Evolutionary conservation across 2,797 vertebrate genomes (phyloP), one percentile per base, ranked within the genome.

Genomic region (Platalea minor): DNA sequence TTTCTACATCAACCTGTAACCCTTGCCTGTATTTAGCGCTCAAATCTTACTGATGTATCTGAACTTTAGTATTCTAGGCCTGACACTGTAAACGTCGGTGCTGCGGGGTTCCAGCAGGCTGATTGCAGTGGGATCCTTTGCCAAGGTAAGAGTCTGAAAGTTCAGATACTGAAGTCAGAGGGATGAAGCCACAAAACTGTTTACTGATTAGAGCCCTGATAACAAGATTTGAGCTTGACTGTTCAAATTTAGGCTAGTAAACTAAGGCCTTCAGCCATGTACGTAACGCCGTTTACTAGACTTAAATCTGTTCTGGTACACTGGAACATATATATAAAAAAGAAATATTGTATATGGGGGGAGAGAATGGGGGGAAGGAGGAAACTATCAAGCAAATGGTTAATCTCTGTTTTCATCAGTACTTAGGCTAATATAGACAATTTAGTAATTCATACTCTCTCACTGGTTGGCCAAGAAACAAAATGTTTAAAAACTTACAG

Each of bases 71-170:
- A 17, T 28, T 6, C 13, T 1, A 13, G 43, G 67, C 78, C 51
- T 3, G 59, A 10, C 26, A 12, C 57, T 3, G 50, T 1, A 4
- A 15, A 5, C 10, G 4, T 3, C 60, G 3, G 2, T 3, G 19
- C 69, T 16, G 50, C 12, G 3, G 2, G 33, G 51, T 24, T 54
- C 76, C 24, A 8, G 69, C 68, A 46, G 56, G 35, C 43, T 46
- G 60, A 29, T 24, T 41, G 10, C 67, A 37, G 31, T 2, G 20
- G 73, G 63, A 57, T 48, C 43, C 56, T 64, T 12, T 8, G 16
- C 28, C 67, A 25, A 51, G 60, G 77, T 15, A 29, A 74, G 61
- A 64, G 57, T 9, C 63, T 70, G 85, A 15, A 80, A 75, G 57
- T 85, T 70, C 79, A 60, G 46, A 15, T 11, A 13, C 33, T 8